A percentile compares a stretch with the other conserved stretches of the same genome.
phyloP scores from a whole-genome alignment of 2,888 invertebrate genomes.

The Cephonodes hylas region DNA sequence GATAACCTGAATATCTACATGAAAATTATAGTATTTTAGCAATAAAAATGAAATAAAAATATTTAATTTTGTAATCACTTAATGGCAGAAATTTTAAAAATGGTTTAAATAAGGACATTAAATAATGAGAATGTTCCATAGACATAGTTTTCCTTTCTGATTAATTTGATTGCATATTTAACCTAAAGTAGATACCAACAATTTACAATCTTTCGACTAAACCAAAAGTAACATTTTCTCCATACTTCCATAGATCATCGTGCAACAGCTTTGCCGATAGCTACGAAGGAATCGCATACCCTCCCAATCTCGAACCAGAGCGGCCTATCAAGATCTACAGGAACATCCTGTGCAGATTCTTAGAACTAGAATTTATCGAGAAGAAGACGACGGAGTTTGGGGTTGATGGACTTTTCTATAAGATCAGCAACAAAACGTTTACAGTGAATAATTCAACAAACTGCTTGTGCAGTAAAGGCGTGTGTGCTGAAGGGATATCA shows the following conservation, averaged over 20 bases:
- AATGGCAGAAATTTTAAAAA: too few species aligned
- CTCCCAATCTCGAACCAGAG: constrained; percentile 77
- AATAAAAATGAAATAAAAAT: too few species aligned
- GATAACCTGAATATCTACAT: too few species aligned
- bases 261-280: constrained; percentile 86
- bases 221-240: not conserved
- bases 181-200: not conserved
- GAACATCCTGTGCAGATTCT: constrained; percentile 87
- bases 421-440: constrained; percentile 82
- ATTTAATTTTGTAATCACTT: too few species aligned
- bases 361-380: constrained; percentile 66
- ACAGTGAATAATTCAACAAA: constrained; percentile 82
- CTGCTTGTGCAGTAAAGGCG: constrained; percentile 81
- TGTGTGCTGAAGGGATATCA: constrained; percentile 82
- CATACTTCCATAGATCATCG: constrained; percentile 61
- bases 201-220: not conserved
- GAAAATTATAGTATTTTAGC: too few species aligned
- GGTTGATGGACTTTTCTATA: constrained; percentile 82
- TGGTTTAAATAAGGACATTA: too few species aligned
- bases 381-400: constrained; percentile 58
- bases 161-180: too few species aligned
- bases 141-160: too few species aligned
- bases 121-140: too few species aligned
- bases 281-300: constrained; percentile 88
- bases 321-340: constrained; percentile 84